These are phyloP conservation scores for Lordiphosa collinella DNA, from an alignment of 1,140 invertebrate species.

Conservation along the genomic window DNA sequence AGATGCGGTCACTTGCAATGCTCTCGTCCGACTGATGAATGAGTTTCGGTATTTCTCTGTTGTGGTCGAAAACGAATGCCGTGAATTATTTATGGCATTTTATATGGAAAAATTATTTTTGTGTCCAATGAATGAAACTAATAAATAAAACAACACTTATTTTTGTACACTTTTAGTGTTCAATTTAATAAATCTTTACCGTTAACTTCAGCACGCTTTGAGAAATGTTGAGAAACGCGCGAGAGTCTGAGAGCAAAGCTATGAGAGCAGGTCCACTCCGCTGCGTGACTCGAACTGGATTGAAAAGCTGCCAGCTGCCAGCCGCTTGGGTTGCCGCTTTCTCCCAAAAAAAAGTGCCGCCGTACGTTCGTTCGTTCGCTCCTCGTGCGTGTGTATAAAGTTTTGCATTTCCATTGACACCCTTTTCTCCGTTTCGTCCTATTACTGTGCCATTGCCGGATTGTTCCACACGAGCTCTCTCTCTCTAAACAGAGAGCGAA, in stretches of 20 bases:
- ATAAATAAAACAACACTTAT: too few species aligned
- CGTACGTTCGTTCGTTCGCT: constrained; percentile 10
- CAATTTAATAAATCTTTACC: constrained; percentile 31
- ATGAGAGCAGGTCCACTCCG: constrained; percentile 49
- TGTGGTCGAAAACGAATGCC: constrained; percentile 50
- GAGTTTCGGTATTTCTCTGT: constrained; percentile 23
- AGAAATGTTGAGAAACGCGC: constrained; percentile 10
- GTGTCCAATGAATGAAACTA: not conserved
- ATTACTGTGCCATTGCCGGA: constrained; percentile 11
- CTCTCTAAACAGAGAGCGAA: not conserved
- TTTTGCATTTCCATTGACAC: constrained; percentile 73
- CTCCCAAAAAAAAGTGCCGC: constrained; percentile 10
- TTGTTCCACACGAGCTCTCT: constrained; percentile 10
- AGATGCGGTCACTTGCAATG: constrained; percentile 55
- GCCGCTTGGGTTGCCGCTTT: constrained; percentile 16
- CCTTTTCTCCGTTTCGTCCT: constrained; percentile 40
- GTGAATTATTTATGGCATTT: constrained; percentile 68
- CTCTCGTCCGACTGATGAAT: constrained; percentile 60
- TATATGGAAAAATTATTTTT: constrained; percentile 12
- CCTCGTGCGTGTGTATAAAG: constrained; percentile 57
- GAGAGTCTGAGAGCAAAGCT: constrained; percentile 3
- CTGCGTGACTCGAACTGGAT: constrained; percentile 69
- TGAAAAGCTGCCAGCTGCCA: constrained; percentile 50
- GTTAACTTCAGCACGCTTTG: constrained; percentile 29
- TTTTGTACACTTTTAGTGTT: too few species aligned